A percentile compares a stretch with the other conserved stretches of the same genome.
Conservation (phyloP, 2,797 vertebrate species). For the Spondyliosoma cantharus region DNA sequence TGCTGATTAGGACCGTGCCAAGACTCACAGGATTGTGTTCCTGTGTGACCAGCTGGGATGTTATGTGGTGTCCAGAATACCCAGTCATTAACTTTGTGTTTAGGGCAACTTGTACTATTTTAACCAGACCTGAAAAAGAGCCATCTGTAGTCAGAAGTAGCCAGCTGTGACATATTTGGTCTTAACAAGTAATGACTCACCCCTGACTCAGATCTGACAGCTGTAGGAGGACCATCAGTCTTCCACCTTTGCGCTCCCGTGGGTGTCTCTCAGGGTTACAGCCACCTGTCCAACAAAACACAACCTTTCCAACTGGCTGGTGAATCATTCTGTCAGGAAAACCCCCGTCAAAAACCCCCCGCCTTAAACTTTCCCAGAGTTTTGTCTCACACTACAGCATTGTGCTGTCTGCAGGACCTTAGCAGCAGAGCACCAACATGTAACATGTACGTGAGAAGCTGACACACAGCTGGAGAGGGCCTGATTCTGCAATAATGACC, state of each 20-base stretch:
- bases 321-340: conserved; percentile 21
- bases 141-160: neutral
- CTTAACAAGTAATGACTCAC: neutral
- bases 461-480: conserved; percentile 18
- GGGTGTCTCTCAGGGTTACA: conserved; percentile 26
- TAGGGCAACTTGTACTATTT: neutral
- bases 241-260: conserved; percentile 3
- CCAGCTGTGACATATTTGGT: conserved; percentile 2
- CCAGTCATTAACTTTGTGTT: neutral
- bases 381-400: conserved; percentile 15
- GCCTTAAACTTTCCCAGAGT: conserved; percentile 26
- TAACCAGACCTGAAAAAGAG: conserved; percentile 1
- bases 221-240: neutral
- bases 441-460: conserved; percentile 17
- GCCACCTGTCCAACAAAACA: conserved; percentile 15
- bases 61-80: conserved; percentile 27
- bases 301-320: neutral
- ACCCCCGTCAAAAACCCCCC: neutral
- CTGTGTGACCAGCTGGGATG: conserved; percentile 18
- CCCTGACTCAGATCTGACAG: conserved; percentile 1
- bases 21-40: neutral
- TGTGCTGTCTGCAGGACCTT: conserved; percentile 37
- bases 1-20: neutral
- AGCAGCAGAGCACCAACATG: conserved; percentile 15
- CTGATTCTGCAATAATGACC: conserved; percentile 34